These are phyloP conservation scores for Caenorhabditis becei DNA, from an alignment of 2,888 invertebrate genomes.

Conservation along the genomic window DNA sequence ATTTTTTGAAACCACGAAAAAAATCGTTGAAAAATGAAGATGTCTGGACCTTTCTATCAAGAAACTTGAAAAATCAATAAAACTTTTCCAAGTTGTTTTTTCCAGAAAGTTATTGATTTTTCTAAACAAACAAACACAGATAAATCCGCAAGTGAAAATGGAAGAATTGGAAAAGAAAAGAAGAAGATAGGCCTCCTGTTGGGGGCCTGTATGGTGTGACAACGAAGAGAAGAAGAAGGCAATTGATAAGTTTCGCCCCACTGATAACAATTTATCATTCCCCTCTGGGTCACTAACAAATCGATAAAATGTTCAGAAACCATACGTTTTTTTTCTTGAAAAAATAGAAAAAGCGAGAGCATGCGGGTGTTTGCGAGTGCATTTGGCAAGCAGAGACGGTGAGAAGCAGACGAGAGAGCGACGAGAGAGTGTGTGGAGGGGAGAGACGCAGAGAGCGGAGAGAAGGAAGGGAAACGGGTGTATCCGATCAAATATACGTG, in stretches of 20 bases:
- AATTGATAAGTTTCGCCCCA: not conserved
- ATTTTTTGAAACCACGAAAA: too few relatives aligned
- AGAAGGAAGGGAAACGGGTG: too few relatives aligned
- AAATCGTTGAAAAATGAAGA: too few relatives aligned
- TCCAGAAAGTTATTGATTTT: too few relatives aligned
- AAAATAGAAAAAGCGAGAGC: not conserved
- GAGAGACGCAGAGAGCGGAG: constrained; percentile 2
- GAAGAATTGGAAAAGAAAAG: not conserved
- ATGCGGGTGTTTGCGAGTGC: constrained; percentile 6
- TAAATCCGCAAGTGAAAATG: not conserved
- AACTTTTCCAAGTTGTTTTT: too few relatives aligned
- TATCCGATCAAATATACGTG: not conserved
- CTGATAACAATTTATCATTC: not conserved
- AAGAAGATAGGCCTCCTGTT: not conserved
- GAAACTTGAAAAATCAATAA: too few relatives aligned
- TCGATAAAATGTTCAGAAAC: not conserved
- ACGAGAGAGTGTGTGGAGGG: not conserved
- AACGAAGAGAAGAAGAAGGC: not conserved
- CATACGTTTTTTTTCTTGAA: not conserved
- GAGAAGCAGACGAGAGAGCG: not conserved
- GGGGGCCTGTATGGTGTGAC: not conserved
- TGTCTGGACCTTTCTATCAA: too few relatives aligned
- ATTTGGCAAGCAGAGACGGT: not conserved
- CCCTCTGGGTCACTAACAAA: too few relatives aligned
- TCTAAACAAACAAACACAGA: not conserved